These are phyloP conservation scores for Phrynocephalus vlangalii DNA, from an alignment of 2,797 vertebrate genomes.

Conservation along the genomic window DNA sequence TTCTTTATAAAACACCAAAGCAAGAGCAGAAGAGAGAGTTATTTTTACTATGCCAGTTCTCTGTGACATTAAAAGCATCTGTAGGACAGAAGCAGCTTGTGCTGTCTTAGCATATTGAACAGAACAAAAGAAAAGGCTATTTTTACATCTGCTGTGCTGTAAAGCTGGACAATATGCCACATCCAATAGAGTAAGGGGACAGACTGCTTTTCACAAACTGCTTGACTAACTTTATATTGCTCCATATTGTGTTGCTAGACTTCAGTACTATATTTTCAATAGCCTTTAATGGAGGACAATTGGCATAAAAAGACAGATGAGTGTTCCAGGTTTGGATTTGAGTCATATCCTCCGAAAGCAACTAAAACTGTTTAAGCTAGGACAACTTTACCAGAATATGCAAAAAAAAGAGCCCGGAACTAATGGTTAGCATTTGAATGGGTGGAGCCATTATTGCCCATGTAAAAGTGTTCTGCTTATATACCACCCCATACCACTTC, in stretches of 20 bases:
- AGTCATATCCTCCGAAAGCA: background rate
- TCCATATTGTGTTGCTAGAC: background rate
- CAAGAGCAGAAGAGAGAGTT: background rate
- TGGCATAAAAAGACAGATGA: background rate
- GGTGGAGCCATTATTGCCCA: background rate
- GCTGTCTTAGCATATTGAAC: conserved; percentile 10
- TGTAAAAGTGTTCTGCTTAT: too few relatives aligned
- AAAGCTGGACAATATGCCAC: background rate
- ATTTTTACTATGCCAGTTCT: conserved; percentile 14
- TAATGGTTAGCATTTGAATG: background rate
- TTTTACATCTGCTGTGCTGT: conserved; percentile 20
- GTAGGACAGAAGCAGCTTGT: conserved; percentile 26
- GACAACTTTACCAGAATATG: background rate
- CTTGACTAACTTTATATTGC: background rate
- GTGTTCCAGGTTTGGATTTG: background rate
- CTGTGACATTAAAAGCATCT: conserved; percentile 13
- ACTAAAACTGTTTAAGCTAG: background rate
- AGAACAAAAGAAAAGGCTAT: conserved; percentile 1
- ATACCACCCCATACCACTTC: too few relatives aligned
- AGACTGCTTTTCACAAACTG: background rate
- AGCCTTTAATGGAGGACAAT: background rate
- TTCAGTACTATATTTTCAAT: background rate
- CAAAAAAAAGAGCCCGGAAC: background rate
- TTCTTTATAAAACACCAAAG: background rate
- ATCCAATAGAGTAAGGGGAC: conserved; percentile 2